These are phyloP conservation scores for Cyclophora punctaria DNA, from an alignment of 2,888 invertebrate species.

Conservation along the genomic window DNA sequence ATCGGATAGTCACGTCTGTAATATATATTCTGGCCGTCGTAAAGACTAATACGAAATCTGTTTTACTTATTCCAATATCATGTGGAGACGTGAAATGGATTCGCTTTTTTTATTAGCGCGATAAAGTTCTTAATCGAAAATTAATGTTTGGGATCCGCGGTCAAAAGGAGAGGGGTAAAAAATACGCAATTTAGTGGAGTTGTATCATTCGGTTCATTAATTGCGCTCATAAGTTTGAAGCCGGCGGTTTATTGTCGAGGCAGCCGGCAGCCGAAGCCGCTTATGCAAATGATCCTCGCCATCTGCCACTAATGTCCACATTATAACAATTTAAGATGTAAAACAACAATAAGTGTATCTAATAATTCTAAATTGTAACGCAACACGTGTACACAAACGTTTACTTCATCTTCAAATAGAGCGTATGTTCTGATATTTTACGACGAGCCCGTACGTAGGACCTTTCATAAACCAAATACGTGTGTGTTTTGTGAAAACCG, in stretches of 20 bases:
- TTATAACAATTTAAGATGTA: conserved; percentile 73
- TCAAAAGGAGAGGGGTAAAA: conserved; percentile 24
- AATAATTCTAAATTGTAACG: conserved; percentile 22
- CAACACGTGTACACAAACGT: conserved; percentile 5
- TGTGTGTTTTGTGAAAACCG: conserved; percentile 22
- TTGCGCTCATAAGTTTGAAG: conserved; percentile 63
- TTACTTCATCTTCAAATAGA: conserved; percentile 13
- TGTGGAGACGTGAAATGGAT: conserved; percentile 43
- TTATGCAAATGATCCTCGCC: conserved; percentile 67
- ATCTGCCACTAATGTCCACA: conserved; percentile 60
- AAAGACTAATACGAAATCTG: conserved; percentile 55
- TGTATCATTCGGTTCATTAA: conserved; percentile 67
- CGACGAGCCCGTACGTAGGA: conserved; percentile 17
- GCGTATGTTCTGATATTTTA: conserved; percentile 18
- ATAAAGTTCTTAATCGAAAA: conserved; percentile 51
- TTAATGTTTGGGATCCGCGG: conserved; percentile 30
- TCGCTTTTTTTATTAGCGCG: conserved; percentile 24
- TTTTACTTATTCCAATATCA: conserved; percentile 54
- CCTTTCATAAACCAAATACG: conserved; percentile 23
- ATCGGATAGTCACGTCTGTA: conserved; percentile 58
- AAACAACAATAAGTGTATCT: conserved; percentile 60
- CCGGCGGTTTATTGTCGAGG: conserved; percentile 52
- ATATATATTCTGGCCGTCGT: conserved; percentile 53
- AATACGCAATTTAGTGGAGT: conserved; percentile 43
- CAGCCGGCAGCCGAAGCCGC: conserved; percentile 45